phyloP scores from a whole-genome alignment of 2,797 vertebrate genomes.

The Micrastur ruficollis region DNA sequence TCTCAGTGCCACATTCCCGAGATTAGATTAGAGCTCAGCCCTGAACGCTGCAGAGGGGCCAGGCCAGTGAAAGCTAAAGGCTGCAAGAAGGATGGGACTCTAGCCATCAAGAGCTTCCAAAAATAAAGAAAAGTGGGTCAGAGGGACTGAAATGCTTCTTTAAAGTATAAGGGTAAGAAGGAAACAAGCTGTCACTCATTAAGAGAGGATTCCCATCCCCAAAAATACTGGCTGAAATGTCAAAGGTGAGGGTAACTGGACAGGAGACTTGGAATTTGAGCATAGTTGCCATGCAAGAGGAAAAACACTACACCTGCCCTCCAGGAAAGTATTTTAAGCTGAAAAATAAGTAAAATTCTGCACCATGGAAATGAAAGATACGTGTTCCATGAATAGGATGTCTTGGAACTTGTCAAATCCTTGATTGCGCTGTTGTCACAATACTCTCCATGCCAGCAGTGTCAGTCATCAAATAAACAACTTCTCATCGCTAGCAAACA shows the following conservation, averaged over 20 bases:
- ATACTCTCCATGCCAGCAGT: neutral
- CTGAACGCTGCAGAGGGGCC: neutral
- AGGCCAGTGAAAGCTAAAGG: neutral
- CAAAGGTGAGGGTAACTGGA: conserved; percentile 23
- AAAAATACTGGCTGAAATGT: conserved; percentile 40
- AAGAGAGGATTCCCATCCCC: conserved; percentile 35
- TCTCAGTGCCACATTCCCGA: conserved; percentile 54
- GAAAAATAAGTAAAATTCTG: conserved; percentile 23
- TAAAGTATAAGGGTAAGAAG: neutral
- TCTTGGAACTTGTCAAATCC: conserved; percentile 12
- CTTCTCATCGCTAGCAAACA: neutral
- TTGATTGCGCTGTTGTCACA: neutral
- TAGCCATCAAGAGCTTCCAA: conserved; percentile 51
- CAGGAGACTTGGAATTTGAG: conserved; percentile 23
- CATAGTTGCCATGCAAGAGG: conserved; percentile 3
- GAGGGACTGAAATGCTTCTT: neutral
- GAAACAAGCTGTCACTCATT: conserved; percentile 59
- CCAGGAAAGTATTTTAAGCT: conserved; percentile 46
- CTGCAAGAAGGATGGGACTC: conserved; percentile 45
- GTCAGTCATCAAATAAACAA: conserved; percentile 18
- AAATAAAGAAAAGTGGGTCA: conserved; percentile 67
- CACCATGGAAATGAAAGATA: neutral
- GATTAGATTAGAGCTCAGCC: conserved; percentile 72
- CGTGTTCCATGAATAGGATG: neutral
- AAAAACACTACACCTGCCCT: neutral